phyloP scores from a whole-genome alignment of 2,113 vertebrate species.

The Cynocephalus volans region DNA sequence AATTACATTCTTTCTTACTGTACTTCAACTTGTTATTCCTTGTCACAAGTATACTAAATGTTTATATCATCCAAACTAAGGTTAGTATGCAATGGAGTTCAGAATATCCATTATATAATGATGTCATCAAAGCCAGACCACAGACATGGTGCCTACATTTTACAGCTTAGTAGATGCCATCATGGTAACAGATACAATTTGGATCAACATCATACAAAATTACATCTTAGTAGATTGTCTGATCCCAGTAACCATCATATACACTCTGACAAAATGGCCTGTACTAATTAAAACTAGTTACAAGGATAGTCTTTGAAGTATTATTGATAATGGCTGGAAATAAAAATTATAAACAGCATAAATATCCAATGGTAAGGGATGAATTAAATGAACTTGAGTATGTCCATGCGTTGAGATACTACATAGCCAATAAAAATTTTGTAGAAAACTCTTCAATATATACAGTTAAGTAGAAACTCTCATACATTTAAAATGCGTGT shows the following conservation, averaged over 20 bases:
- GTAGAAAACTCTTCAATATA: neutral
- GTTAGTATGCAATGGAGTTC: neutral
- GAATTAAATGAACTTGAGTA: neutral
- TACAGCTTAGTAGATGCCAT: neutral
- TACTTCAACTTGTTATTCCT: slow-evolving; percentile 68
- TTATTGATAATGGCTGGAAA: neutral
- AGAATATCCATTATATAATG: neutral
- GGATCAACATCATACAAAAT: neutral
- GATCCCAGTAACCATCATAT: neutral
- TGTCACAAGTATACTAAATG: slow-evolving; percentile 64
- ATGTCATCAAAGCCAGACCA: neutral
- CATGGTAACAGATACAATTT: neutral
- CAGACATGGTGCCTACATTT: neutral
- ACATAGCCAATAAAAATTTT: neutral
- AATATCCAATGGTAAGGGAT: neutral
- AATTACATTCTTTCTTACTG: slow-evolving; percentile 63
- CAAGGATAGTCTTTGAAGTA: neutral
- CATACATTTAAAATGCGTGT: neutral
- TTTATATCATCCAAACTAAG: slow-evolving; percentile 8
- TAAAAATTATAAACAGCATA: slow-evolving; percentile 8
- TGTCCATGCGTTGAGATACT: neutral
- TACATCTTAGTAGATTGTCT: neutral
- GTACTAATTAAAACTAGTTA: neutral
- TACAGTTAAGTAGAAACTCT: neutral
- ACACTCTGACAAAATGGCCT: neutral